A percentile compares a stretch with the other conserved stretches of the same genome.
phyloP scores from a whole-genome alignment of 1,140 invertebrate species.

The Drosophila watanabei region DNA sequence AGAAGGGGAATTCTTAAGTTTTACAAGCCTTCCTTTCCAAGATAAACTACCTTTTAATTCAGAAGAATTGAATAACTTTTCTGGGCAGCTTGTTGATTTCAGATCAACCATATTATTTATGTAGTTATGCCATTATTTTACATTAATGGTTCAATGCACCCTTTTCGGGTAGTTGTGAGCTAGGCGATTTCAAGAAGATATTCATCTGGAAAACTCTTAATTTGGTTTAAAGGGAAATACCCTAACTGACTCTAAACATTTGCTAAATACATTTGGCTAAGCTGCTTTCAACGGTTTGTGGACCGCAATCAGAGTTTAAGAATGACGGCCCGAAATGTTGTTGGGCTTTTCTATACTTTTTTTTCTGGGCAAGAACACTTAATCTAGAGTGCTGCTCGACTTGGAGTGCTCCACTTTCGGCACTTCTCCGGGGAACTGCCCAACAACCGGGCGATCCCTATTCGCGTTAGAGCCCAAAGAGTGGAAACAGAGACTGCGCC shows the following conservation, averaged over 20 bases:
- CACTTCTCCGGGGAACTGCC: slow-evolving; percentile 20
- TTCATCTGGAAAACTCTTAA: neutral
- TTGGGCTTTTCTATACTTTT: neutral
- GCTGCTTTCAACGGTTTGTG: slow-evolving; percentile 9
- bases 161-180: neutral
- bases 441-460: slow-evolving; percentile 9
- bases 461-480: neutral
- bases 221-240: neutral
- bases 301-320: slow-evolving; percentile 13
- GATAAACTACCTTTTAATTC: neutral
- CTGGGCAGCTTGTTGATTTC: neutral
- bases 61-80: neutral
- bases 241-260: neutral
- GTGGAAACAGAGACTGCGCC: slow-evolving; percentile 20
- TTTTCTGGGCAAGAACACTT: slow-evolving; percentile 13
- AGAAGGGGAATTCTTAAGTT: neutral
- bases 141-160: neutral
- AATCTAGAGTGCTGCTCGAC: slow-evolving; percentile 27
- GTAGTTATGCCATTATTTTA: neutral
- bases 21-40: neutral
- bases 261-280: neutral
- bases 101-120: neutral
- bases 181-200: neutral
- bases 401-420: slow-evolving; percentile 23
- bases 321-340: slow-evolving; percentile 5